Conservation (phyloP, 2,113 vertebrate species). For the Oreochromis spilurus region DNA sequence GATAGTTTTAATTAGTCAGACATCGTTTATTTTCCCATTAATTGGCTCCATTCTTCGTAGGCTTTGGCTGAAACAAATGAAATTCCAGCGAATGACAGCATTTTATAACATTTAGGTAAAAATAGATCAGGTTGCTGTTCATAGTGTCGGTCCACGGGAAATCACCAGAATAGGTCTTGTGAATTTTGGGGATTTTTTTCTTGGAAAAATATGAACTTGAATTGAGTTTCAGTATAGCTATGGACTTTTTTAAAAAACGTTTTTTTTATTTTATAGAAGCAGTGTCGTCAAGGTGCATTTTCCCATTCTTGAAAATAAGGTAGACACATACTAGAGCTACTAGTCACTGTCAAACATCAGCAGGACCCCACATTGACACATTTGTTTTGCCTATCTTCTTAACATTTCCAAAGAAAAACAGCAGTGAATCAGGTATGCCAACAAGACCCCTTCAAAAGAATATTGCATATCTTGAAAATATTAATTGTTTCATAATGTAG, state of each 20-base stretch:
- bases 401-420: fast-evolving
- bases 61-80: not conserved
- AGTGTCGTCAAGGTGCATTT: not conserved
- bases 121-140: not conserved
- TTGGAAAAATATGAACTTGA: fast-evolving
- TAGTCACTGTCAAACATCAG: not conserved
- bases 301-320: fast-evolving
- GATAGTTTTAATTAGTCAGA: not conserved
- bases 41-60: not conserved
- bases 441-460: not conserved
- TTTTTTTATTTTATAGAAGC: not conserved
- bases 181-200: not conserved
- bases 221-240: not conserved
- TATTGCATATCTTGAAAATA: not conserved
- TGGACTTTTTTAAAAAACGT: fast-evolving
- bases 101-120: not conserved
- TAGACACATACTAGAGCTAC: not conserved
- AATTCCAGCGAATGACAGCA: not conserved
- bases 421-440: fast-evolving
- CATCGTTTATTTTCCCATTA: fast-evolving
- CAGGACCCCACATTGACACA: not conserved
- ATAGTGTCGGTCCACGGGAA: not conserved
- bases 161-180: not conserved
- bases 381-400: not conserved
- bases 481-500: not conserved